Base-by-base conservation (phyloP, 2,888 invertebrate genomes). In the Psococerastis gibbosa region DNA sequence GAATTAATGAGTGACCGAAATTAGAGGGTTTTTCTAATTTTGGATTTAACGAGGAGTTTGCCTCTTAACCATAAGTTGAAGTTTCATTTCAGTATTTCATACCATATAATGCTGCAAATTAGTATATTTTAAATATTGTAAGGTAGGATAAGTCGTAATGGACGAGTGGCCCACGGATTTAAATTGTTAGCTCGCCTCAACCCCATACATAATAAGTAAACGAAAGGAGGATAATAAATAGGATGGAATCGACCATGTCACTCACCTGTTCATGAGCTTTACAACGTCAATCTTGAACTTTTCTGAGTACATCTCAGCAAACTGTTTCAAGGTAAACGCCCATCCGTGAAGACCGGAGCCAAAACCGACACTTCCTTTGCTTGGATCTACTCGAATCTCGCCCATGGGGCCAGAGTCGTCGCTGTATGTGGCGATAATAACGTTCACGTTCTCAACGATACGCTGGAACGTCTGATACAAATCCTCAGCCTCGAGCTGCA, bases 281-380 rank as follows among this genome's bases (percentile, higher is more conserved):
- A 81, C 83, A 42, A 82, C 79, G 64, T 95, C 91, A 52, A 95
- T 89, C 69, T 94, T 92, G 75, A 99, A 99, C 68, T 97, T 98
- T 61, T 87, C 87, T 23, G 94, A 83, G 62, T 99, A 99, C 84
- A 98, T 91, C 67, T 97, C 95, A 41, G 97, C 71, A 70, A 99
- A 98, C 70, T 99, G 97, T 70, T 98, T 99, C 52, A 99, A 75
- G 50, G 98, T 98, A 67, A 98, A 99, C 42, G 97, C 98, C 98
- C 98, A 99, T 51, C 98, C 97, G 64, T 99, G 98, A 49, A 99
- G 84, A 57, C 98, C 98, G 20, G 97, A 95, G 49, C 98, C 98
- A 64, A 99, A 99, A 59, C 98, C 98, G 49, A 99, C 98, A 49
- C 94, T 97, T 54, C 98, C 98, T 68, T 85, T 88, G 66, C 89